Evolutionary conservation across 2,888 invertebrate genomes (phyloP).

Genomic region (Aleiodes testaceus): DNA sequence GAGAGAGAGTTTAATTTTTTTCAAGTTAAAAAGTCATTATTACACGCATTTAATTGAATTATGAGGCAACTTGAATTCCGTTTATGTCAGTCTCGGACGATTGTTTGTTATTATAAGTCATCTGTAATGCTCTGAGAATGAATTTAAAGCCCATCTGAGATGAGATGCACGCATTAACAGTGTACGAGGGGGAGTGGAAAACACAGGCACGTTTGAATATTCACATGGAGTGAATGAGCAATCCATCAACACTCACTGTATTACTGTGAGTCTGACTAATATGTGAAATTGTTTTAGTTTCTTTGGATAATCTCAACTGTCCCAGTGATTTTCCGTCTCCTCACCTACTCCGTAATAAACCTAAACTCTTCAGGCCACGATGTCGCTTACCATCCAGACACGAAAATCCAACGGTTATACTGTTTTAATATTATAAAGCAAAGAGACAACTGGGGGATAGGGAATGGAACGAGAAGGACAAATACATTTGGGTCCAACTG

Average conservation of each 20-base stretch:
- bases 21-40: background rate
- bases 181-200: conserved; percentile 4
- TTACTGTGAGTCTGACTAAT: background rate
- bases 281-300: conserved; percentile 25
- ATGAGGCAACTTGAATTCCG: background rate
- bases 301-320: conserved; percentile 33
- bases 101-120: conserved; percentile 33
- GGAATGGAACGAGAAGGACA: conserved; percentile 3
- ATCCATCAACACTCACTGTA: conserved; percentile 15
- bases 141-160: conserved; percentile 24
- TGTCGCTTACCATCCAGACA: conserved; percentile 21
- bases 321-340: conserved; percentile 27
- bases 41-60: conserved; percentile 21
- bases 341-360: conserved; percentile 1
- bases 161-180: conserved; percentile 20
- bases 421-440: conserved; percentile 26
- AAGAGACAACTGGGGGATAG: background rate
- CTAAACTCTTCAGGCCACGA: conserved; percentile 10
- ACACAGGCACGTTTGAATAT: conserved; percentile 15
- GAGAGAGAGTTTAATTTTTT: conserved; percentile 2
- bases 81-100: conserved; percentile 13
- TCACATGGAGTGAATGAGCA: conserved; percentile 4
- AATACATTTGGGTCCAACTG: conserved; percentile 27
- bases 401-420: conserved; percentile 22
- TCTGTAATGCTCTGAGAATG: conserved; percentile 22